Percentiles rank a stretch among this genome's conserved stretches.
Evolutionary conservation across 2,113 vertebrate genomes (phyloP).

Genomic region (Mixornis gularis): DNA sequence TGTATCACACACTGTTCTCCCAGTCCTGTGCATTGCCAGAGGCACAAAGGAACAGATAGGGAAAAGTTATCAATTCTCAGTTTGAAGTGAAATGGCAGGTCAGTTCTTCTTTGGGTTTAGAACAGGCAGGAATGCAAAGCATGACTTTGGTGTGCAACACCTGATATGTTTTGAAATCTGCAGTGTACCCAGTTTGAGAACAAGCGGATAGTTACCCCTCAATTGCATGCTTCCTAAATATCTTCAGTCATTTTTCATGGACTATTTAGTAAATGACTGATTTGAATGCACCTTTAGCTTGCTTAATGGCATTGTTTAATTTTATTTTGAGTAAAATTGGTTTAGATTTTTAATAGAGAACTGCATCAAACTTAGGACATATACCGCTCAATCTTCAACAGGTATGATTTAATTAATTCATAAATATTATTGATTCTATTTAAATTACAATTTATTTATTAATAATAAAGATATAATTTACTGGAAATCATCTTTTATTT

Average conservation of each 20-base stretch:
- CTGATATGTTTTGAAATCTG: background rate
- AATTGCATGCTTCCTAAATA: background rate
- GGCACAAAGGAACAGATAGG: background rate
- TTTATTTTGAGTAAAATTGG: background rate
- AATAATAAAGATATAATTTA: background rate
- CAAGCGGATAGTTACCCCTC: background rate
- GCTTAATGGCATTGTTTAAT: background rate
- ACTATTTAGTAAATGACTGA: background rate
- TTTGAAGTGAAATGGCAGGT: background rate
- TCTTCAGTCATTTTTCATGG: background rate
- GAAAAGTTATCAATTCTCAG: background rate
- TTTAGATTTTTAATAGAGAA: background rate
- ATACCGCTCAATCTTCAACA: background rate
- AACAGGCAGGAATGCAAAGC: background rate
- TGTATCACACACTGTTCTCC: background rate
- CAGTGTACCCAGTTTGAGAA: background rate
- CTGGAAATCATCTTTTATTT: background rate
- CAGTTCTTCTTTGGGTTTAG: background rate
- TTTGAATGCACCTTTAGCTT: background rate
- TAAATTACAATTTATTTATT: background rate
- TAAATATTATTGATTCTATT: background rate
- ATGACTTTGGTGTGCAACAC: background rate
- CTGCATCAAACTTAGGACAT: background rate
- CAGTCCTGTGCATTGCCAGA: background rate
- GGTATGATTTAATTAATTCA: background rate